Conservation (phyloP, 2,797 vertebrate genomes). For the Leuciscus waleckii region DNA sequence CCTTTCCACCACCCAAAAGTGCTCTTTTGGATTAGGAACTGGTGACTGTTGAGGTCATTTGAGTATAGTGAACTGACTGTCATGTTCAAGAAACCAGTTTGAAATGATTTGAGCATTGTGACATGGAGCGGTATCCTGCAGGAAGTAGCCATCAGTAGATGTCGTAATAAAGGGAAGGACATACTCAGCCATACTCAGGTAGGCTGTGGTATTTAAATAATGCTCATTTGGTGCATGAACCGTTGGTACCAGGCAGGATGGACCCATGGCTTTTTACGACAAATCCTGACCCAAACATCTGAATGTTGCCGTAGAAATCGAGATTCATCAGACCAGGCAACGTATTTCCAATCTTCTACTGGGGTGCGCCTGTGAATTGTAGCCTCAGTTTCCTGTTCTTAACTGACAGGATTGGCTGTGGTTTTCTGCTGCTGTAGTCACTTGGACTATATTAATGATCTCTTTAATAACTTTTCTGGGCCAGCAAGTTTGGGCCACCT, state of each 20-base stretch:
- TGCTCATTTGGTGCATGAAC: neutral
- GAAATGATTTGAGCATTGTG: no score
- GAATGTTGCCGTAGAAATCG: slow-evolving; percentile 35
- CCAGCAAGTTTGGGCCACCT: no score
- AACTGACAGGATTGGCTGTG: neutral
- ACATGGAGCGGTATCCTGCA: slow-evolving; percentile 52
- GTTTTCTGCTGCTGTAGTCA: neutral
- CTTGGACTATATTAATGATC: no score
- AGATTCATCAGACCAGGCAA: neutral
- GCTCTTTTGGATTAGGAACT: neutral
- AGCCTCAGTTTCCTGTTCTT: neutral
- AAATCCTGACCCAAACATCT: slow-evolving; percentile 52
- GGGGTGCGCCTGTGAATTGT: neutral
- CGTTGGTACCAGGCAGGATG: neutral
- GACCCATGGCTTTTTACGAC: slow-evolving; percentile 37
- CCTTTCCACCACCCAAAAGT: no score
- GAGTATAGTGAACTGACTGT: no score
- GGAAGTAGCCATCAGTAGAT: slow-evolving; percentile 66
- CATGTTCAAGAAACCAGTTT: neutral
- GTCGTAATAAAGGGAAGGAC: neutral
- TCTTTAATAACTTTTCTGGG: no score
- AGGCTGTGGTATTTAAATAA: neutral
- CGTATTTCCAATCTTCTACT: neutral
- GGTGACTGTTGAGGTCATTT: neutral
- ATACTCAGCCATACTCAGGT: neutral